Base-by-base conservation (phyloP, 2,888 invertebrate genomes). In the Exocentrus adspersus region DNA sequence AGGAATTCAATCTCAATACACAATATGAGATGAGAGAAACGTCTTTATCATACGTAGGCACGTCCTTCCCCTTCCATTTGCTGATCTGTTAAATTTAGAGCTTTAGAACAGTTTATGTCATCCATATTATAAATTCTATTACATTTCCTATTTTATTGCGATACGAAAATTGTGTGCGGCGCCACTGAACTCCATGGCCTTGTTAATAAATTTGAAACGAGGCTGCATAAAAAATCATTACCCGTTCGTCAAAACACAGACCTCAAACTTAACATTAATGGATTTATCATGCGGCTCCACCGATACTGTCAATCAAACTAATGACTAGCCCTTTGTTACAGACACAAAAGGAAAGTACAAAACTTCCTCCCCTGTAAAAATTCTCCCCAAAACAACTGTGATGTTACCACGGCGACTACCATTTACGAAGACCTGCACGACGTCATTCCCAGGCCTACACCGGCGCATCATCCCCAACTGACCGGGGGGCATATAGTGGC, bases 281-380 rank as follows among this genome's bases (percentile, higher is more conserved):
- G 5, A 52, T 32, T n/a, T 52, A 17, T 37, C 32, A 52, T 37
- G 32, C 10, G 52, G 52, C 52, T 4, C 32, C 20, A 12, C 52
- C 10, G 53, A 53, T 53, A 24, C 41, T 21, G 53, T 42, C 53
- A 53, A 53, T 53, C 53, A 53, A 43, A 54, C 54, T 54, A 42
- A 54, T 42, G 54, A 28, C 24, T 30, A 5, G 43, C 58, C 58
- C 66, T 75, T 78, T 79, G 81, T 87, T 88, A 60, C 88, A 93
- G 93, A 83, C 92, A 93, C 82, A 93, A 93, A 83, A 87, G 92
- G 82, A 92, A 92, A 90, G 92, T 93, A 79, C 92, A 92, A 80
- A 93, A 92, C 79, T 87, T 93, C 67, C 86, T 93, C 77, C 93
- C 93, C 48, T 93, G 93, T 81, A 93, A 93, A 83, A 91, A 91